phyloP scores from a whole-genome alignment of 2,113 vertebrate species.

The Halcyon senegalensis region DNA sequence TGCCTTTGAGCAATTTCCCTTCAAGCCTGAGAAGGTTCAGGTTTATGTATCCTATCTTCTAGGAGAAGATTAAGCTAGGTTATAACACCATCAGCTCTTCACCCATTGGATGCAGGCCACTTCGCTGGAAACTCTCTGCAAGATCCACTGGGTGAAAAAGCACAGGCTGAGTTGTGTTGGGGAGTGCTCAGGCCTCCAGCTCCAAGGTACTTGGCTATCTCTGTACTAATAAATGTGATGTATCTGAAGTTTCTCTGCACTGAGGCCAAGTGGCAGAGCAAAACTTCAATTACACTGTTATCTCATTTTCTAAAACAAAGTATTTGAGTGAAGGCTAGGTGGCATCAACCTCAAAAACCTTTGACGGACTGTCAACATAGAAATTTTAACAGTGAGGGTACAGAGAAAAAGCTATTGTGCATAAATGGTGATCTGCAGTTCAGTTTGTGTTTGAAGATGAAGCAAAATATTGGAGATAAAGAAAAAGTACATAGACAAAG shows the following conservation, averaged over 20 bases:
- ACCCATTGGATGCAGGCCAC: neutral
- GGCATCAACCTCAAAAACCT: neutral
- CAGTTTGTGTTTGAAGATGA: neutral
- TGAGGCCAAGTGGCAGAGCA: neutral
- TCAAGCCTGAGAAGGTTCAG: neutral
- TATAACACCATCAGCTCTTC: neutral
- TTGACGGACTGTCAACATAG: neutral
- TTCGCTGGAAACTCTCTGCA: neutral
- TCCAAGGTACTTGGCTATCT: neutral
- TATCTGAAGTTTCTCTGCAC: neutral
- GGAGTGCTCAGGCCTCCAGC: neutral
- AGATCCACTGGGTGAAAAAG: neutral
- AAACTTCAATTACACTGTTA: neutral
- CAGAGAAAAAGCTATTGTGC: neutral
- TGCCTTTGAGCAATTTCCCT: neutral
- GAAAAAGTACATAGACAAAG: neutral
- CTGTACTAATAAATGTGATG: neutral
- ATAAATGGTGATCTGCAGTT: neutral
- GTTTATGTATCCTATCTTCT: neutral
- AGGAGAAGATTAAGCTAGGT: neutral
- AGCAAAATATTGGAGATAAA: neutral
- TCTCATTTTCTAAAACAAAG: neutral
- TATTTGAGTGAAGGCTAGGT: neutral
- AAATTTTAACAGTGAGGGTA: neutral
- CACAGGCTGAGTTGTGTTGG: neutral